A percentile compares a stretch with the other conserved stretches of the same genome.
These are phyloP conservation scores for Dicaeum eximium DNA, from an alignment of 2,113 vertebrate genomes.

Conservation along the genomic window DNA sequence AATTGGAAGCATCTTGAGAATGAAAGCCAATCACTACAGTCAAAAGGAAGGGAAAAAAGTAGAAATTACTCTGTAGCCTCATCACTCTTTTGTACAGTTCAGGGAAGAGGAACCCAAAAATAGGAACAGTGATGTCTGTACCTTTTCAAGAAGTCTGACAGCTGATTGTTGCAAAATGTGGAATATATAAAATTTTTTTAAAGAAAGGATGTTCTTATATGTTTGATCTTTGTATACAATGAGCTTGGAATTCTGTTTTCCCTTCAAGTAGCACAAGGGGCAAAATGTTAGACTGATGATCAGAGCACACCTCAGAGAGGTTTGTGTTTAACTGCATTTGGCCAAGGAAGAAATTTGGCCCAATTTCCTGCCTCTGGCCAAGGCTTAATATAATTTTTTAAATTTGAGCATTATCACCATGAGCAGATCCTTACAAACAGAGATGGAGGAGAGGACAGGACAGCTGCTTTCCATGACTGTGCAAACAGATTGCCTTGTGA, in stretches of 20 bases:
- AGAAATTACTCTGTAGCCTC: neutral
- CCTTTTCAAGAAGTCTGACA: neutral
- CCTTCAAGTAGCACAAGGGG: neutral
- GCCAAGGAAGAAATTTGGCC: neutral
- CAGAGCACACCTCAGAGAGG: neutral
- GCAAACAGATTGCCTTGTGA: neutral
- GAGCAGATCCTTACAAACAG: neutral
- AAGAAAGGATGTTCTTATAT: neutral
- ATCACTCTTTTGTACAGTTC: neutral
- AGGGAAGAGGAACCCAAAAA: neutral
- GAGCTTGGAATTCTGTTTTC: neutral
- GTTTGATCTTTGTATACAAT: neutral
- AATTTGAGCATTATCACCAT: neutral
- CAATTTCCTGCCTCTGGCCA: neutral
- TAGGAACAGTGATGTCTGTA: fast-evolving
- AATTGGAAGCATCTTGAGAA: neutral
- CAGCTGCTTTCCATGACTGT: neutral
- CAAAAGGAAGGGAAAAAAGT: neutral
- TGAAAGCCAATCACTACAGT: neutral
- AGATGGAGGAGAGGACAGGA: neutral
- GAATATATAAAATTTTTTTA: neutral
- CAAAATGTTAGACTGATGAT: neutral
- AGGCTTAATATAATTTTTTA: neutral
- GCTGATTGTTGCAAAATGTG: neutral
- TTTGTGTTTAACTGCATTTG: neutral